Evolutionary conservation across 2,888 invertebrate genomes (phyloP).

Genomic region (Rhingia rostrata): DNA sequence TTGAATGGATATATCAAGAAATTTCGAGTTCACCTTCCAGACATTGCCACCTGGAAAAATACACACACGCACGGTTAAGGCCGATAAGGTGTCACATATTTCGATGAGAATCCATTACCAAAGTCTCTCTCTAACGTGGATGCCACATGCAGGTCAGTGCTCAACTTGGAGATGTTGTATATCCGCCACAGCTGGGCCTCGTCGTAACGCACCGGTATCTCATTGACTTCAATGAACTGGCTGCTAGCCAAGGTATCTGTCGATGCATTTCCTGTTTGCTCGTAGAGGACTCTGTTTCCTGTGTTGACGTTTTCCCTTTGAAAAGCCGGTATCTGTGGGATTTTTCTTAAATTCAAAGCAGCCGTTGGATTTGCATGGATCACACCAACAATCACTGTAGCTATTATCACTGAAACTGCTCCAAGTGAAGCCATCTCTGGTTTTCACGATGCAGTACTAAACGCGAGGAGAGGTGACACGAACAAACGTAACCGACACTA

Average conservation of each 20-base stretch:
- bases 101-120: constrained; percentile 72
- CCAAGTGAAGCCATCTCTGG: constrained; percentile 21
- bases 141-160: constrained; percentile 73
- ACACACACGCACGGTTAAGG: constrained; percentile 21
- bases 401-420: constrained; percentile 22
- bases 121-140: constrained; percentile 79
- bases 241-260: constrained; percentile 20
- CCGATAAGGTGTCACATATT: not conserved
- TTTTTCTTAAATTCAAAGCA: constrained; percentile 31
- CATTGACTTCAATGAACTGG: constrained; percentile 76
- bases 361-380: constrained; percentile 3
- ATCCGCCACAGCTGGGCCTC: constrained; percentile 81
- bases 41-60: constrained; percentile 78
- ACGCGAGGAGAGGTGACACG: not conserved
- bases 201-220: constrained; percentile 79
- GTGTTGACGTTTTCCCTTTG: constrained; percentile 58
- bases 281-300: constrained; percentile 76
- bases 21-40: constrained; percentile 82
- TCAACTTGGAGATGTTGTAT: constrained; percentile 79
- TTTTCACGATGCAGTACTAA: not conserved
- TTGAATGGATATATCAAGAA: constrained; percentile 88
- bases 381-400: constrained; percentile 22
- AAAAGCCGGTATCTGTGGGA: constrained; percentile 27
- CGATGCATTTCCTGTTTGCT: constrained; percentile 54
- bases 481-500: constrained; percentile 39